Percentiles rank a stretch among this genome's conserved stretches.
phyloP scores from a whole-genome alignment of 2,888 invertebrate species.

The Hydrotaea diabolus region DNA sequence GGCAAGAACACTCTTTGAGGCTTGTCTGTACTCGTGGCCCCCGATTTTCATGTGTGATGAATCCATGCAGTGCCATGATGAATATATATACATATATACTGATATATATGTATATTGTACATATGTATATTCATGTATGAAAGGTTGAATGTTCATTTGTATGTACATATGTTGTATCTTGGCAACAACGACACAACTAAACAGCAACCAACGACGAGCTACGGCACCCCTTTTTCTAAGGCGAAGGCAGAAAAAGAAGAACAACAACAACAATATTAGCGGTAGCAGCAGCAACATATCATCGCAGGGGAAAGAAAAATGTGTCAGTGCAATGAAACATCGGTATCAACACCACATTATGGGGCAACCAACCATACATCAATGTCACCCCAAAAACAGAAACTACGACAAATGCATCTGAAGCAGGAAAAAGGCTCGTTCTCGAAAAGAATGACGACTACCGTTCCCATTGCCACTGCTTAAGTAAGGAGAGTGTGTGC shows the following conservation, averaged over 20 bases:
- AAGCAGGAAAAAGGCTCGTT: slow-evolving; percentile 51
- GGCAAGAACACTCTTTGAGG: background rate
- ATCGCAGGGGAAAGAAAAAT: slow-evolving; percentile 40
- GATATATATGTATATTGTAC: background rate
- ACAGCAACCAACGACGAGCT: slow-evolving; percentile 12
- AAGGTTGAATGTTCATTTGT: slow-evolving; percentile 8
- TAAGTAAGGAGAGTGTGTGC: slow-evolving; percentile 29
- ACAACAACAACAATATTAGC: too few species aligned
- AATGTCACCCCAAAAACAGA: slow-evolving; percentile 51
- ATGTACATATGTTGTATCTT: slow-evolving; percentile 50
- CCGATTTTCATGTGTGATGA: slow-evolving; percentile 48
- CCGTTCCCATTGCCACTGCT: slow-evolving; percentile 6
- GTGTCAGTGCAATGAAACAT: slow-evolving; percentile 56
- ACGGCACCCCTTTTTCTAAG: slow-evolving; percentile 1
- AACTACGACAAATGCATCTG: slow-evolving; percentile 16
- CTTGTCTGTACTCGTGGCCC: background rate
- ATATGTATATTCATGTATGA: background rate
- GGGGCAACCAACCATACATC: slow-evolving; percentile 59
- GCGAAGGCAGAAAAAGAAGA: background rate
- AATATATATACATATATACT: too few species aligned
- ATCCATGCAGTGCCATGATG: slow-evolving; percentile 49
- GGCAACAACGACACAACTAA: slow-evolving; percentile 51
- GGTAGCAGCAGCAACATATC: slow-evolving; percentile 23
- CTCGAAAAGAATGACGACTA: slow-evolving; percentile 22
- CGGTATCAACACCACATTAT: slow-evolving; percentile 58